Conservation (phyloP, 2,797 vertebrate species). For the Helicolenus hilgendorfi region DNA sequence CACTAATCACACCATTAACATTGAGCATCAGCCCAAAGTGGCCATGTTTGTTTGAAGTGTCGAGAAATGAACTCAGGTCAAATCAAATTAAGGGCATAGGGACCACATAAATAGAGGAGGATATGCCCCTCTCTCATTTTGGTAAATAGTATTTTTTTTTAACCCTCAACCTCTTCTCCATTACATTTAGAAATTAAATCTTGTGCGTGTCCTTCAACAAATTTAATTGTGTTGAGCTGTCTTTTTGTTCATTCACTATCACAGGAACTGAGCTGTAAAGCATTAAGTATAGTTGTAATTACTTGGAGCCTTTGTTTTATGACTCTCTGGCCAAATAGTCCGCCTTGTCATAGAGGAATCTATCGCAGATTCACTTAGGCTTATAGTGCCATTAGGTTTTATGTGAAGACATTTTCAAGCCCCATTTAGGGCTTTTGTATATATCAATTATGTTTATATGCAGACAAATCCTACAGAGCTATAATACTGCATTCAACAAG, state of each 20-base stretch:
- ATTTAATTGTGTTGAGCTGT: constrained; percentile 10
- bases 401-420: constrained; percentile 76
- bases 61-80: constrained; percentile 78
- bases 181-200: constrained; percentile 38
- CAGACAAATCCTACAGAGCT: constrained; percentile 46
- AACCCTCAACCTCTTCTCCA: constrained; percentile 13
- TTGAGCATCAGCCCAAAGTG: constrained; percentile 80
- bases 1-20: constrained; percentile 88
- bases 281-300: constrained; percentile 67
- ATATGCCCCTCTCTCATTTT: constrained; percentile 28
- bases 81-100: constrained; percentile 76
- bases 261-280: constrained; percentile 40
- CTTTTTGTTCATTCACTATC: constrained; percentile 5
- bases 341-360: constrained; percentile 60
- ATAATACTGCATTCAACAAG: constrained; percentile 46
- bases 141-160: constrained; percentile 24
- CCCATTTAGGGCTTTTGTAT: constrained; percentile 71
- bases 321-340: constrained; percentile 64
- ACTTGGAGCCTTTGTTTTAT: constrained; percentile 72
- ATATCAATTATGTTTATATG: constrained; percentile 73
- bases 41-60: constrained; percentile 83
- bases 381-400: constrained; percentile 72
- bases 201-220: constrained; percentile 41
- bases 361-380: constrained; percentile 73
- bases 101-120: constrained; percentile 47